These are phyloP conservation scores for Trachelus stipa DNA, from an alignment of 2,888 invertebrate species.

Conservation along the genomic window DNA sequence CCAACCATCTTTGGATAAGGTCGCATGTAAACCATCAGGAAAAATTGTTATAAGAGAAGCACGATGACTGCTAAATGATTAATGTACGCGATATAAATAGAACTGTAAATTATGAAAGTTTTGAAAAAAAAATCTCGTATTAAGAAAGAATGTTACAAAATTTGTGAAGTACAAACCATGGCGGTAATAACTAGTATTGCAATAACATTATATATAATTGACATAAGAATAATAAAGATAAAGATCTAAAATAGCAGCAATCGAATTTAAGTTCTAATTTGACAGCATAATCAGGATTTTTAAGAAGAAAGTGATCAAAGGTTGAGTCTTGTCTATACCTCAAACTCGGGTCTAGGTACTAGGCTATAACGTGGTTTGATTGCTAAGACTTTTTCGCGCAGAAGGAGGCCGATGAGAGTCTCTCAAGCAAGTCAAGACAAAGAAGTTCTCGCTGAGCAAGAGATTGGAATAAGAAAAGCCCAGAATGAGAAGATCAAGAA, in stretches of 20 bases:
- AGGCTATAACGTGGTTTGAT: background rate
- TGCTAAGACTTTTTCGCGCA: background rate
- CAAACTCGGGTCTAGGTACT: background rate
- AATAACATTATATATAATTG: background rate
- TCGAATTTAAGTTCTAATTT: background rate
- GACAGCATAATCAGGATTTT: background rate
- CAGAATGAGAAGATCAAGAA: background rate
- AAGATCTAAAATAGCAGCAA: background rate
- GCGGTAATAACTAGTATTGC: background rate
- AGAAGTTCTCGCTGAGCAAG: background rate
- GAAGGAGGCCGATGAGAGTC: background rate
- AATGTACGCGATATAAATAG: background rate
- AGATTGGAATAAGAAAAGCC: background rate
- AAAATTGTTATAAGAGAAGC: background rate
- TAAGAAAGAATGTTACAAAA: background rate
- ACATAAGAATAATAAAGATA: background rate
- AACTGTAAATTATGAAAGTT: background rate
- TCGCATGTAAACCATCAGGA: background rate
- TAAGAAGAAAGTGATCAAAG: background rate
- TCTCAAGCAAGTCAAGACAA: background rate
- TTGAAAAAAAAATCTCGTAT: background rate
- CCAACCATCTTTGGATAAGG: too few species aligned
- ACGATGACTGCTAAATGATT: background rate
- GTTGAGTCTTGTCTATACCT: background rate
- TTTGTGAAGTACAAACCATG: background rate